Evolutionary conservation across 2,113 vertebrate species (phyloP).

Genomic region (Lophura nycthemera): DNA sequence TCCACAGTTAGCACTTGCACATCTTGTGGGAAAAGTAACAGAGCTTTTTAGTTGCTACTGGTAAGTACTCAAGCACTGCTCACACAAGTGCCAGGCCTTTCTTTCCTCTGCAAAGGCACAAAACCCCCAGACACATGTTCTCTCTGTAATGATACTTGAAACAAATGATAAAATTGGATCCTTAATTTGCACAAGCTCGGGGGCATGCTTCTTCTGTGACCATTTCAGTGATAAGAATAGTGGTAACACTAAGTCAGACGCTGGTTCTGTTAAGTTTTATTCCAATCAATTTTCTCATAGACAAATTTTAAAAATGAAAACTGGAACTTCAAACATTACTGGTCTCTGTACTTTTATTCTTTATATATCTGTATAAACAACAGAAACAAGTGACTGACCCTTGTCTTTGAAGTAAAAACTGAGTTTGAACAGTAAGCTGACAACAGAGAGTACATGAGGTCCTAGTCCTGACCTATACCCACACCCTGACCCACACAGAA

Average conservation of each 20-base stretch:
- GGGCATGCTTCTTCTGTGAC: fast-evolving
- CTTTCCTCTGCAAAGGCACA: neutral
- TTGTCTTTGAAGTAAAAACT: neutral
- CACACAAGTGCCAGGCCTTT: neutral
- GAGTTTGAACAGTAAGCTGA: neutral
- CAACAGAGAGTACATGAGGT: neutral
- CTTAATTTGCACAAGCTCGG: neutral
- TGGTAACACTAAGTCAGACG: neutral
- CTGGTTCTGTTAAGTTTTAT: neutral
- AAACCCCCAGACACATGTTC: neutral
- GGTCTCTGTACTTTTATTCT: neutral
- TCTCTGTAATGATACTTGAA: neutral
- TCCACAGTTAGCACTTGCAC: neutral
- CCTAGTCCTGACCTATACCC: neutral
- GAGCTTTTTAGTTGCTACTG: neutral
- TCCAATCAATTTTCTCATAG: neutral
- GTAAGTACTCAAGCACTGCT: neutral
- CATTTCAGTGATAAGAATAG: neutral
- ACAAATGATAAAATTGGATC: neutral
- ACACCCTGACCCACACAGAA: neutral
- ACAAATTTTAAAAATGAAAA: neutral
- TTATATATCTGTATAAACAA: neutral
- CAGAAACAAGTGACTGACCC: neutral
- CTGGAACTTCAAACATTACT: neutral
- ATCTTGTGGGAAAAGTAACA: neutral